Conservation (phyloP, 1,140 invertebrate genomes). For the Ips typographus region DNA sequence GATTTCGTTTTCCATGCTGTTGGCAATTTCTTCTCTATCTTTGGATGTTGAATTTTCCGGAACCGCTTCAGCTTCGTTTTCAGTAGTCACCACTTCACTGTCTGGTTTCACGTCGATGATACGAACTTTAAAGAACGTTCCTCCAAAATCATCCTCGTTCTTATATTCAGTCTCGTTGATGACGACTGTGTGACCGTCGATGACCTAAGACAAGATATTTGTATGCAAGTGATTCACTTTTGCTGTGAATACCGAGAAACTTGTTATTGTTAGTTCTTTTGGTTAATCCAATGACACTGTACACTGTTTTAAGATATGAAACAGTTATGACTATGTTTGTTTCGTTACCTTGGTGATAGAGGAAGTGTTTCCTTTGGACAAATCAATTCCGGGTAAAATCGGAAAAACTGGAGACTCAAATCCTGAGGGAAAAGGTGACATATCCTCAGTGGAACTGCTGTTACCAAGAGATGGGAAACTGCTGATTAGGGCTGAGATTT, state of each 20-base stretch:
- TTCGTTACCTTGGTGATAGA: constrained; percentile 56
- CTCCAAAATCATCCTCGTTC: constrained; percentile 51
- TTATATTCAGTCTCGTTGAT: constrained; percentile 60
- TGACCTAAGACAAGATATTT: constrained; percentile 50
- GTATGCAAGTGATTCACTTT: neutral
- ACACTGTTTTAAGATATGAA: no score
- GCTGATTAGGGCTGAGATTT: constrained; percentile 49
- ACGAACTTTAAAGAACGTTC: constrained; percentile 55
- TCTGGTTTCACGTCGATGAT: constrained; percentile 57
- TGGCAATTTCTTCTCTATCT: constrained; percentile 44
- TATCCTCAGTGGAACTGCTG: constrained; percentile 42
- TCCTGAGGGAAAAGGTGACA: constrained; percentile 36
- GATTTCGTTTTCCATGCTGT: constrained; percentile 46
- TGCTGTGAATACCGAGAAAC: no score
- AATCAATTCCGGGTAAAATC: constrained; percentile 47
- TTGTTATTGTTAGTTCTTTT: no score
- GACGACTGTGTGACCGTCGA: constrained; percentile 60
- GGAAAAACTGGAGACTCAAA: constrained; percentile 37
- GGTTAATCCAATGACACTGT: no score
- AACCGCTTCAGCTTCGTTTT: constrained; percentile 37
- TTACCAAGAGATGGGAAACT: constrained; percentile 39
- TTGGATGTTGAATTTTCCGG: constrained; percentile 10
- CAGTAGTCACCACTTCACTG: constrained; percentile 46
- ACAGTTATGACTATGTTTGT: neutral
- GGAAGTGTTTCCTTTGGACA: constrained; percentile 58